Evolutionary conservation across 1,140 invertebrate genomes (phyloP), one percentile per base, ranked within the genome.

Genomic region (Dendroctonus valens): DNA sequence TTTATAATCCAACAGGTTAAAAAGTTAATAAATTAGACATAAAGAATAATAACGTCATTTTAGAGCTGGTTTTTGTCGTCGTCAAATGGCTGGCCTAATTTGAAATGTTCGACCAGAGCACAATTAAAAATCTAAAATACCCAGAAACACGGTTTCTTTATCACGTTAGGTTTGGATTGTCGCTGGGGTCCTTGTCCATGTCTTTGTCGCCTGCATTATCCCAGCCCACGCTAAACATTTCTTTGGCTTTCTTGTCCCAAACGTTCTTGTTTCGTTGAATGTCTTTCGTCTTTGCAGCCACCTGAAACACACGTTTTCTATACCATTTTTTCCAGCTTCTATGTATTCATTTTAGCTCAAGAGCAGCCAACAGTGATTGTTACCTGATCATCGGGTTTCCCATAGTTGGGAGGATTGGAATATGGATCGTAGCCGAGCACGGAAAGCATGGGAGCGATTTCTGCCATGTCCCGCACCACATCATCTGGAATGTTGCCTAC

Each of bases 361-460:
- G 1, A 3, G 3, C 26, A 26, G 26, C 26, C 26, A 3, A 26
- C n/a, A n/a, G n/a, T n/a, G 26, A 15, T 8, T 12, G 1, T 26
- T 44, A 96, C 92, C 77, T 89, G 84, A 59, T 85, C 83, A 79
- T 96, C 94, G 39, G 94, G 91, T 70, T 89, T 85, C 58, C 93
- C 93, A 81, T 98, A 99, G 76, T 90, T 86, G 44, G 96, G 96
- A 55, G 94, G 94, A 84, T 97, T 97, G 71, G 89, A 90, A 75
- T 91, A 88, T 38, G 95, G 94, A 85, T 97, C 93, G 81, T 98
- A 98, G 57, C 96, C 95, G 51, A 98, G 84, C 53, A 89, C 86
- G 14, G 88, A 86, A 49, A 96, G 85, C 94, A 97, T 97, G 44
- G 95, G 95, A 59, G 95, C 95, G 69, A 97, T 87, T 67, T 89